phyloP scores from a whole-genome alignment of 2,797 vertebrate species.

The Betta splendens region DNA sequence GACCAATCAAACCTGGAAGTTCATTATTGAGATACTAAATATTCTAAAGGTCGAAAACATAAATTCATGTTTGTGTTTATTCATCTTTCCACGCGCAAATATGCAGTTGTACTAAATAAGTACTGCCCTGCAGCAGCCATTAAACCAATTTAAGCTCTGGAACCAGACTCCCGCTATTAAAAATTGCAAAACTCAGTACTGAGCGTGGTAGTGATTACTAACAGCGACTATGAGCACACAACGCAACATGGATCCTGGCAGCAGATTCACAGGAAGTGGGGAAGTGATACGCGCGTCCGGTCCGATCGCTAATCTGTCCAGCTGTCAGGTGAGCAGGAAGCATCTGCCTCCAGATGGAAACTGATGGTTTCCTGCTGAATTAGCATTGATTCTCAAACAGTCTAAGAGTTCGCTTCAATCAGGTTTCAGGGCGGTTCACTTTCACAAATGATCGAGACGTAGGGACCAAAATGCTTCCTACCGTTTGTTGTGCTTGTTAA shows the following conservation, averaged over 20 bases:
- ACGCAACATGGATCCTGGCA: conserved; percentile 10
- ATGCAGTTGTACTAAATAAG: not conserved
- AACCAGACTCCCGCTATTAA: conserved; percentile 13
- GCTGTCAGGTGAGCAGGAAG: conserved; percentile 65
- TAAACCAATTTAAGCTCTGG: conserved; percentile 6
- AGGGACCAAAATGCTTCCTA: conserved; percentile 3
- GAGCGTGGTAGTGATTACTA: not conserved
- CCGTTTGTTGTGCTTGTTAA: not conserved
- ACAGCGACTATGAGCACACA: conserved; percentile 16
- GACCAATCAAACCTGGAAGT: not conserved
- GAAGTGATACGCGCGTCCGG: conserved; percentile 3
- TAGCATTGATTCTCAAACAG: conserved; percentile 44
- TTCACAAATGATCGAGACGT: conserved; percentile 11
- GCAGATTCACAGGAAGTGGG: conserved; percentile 35
- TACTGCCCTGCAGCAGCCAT: not conserved
- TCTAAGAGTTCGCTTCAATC: conserved; percentile 43
- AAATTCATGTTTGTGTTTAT: not conserved
- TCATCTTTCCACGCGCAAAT: not conserved
- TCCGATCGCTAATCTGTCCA: conserved; percentile 40
- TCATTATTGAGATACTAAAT: not conserved
- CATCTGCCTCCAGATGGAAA: conserved; percentile 47
- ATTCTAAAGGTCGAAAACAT: not conserved
- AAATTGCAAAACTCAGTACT: too few species aligned
- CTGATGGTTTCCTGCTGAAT: conserved; percentile 68
- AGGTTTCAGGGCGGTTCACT: conserved; percentile 29